Conservation (phyloP, 1,140 invertebrate genomes). For the Heterodera schachtii region DNA sequence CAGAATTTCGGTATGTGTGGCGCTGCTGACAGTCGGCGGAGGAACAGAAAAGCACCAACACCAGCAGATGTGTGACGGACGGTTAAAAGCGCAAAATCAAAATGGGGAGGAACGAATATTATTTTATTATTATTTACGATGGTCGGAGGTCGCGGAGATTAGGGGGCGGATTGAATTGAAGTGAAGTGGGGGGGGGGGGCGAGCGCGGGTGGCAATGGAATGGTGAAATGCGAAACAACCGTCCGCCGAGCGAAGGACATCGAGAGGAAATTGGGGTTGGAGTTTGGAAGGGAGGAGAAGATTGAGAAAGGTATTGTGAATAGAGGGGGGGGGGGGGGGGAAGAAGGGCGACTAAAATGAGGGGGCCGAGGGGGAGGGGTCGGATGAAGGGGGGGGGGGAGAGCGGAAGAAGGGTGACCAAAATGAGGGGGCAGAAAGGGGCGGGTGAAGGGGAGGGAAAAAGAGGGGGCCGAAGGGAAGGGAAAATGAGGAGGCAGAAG, state of each 20-base stretch:
- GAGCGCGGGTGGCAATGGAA: background rate
- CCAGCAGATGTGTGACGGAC: background rate
- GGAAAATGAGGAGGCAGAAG: background rate
- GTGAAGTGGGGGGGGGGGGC: too few species aligned
- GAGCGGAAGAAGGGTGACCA: background rate
- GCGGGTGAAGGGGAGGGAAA: too few species aligned
- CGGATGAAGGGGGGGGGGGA: too few species aligned
- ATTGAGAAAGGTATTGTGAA: background rate
- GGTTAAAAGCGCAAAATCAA: background rate
- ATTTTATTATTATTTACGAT: background rate
- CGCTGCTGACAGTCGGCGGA: background rate
- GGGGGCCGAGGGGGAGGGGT: background rate
- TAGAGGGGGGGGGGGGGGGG: background rate
- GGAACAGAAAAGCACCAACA: background rate
- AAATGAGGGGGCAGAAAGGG: background rate
- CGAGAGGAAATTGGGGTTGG: background rate
- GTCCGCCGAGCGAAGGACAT: slow-evolving; percentile 1
- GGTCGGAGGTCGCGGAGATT: background rate
- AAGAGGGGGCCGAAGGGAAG: background rate
- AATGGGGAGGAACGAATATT: background rate
- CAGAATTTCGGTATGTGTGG: background rate
- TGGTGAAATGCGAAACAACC: background rate
- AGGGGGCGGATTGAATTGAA: too few species aligned
- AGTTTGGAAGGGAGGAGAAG: background rate
- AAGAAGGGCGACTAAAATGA: background rate